These are phyloP conservation scores for Bombus huntii DNA, from an alignment of 1,140 invertebrate genomes.

Conservation along the genomic window DNA sequence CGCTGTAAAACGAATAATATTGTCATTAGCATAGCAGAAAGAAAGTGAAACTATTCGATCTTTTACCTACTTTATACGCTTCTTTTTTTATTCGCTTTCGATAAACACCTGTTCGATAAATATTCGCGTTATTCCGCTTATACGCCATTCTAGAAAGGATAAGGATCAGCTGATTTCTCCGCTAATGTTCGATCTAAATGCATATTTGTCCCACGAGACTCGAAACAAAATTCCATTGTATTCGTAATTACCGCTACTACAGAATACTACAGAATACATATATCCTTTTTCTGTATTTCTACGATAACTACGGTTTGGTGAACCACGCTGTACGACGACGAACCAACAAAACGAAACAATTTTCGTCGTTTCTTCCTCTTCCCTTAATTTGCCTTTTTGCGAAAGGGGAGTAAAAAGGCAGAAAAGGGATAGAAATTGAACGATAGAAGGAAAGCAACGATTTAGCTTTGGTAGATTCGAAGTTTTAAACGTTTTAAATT, in stretches of 20 bases:
- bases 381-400: not conserved
- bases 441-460: not conserved
- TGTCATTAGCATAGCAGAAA: not conserved
- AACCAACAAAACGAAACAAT: not conserved
- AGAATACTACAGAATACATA: not conserved
- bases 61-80: conserved; percentile 11
- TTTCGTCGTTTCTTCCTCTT: no score
- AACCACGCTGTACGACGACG: not conserved
- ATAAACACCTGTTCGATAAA: conserved; percentile 14
- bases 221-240: conserved; percentile 41
- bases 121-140: conserved; percentile 12
- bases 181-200: conserved; percentile 60
- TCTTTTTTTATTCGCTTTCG: conserved; percentile 9
- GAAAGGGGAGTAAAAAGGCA: not conserved
- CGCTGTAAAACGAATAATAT: not conserved
- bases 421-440: not conserved
- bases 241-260: not conserved
- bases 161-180: conserved; percentile 59
- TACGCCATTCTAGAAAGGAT: conserved; percentile 29
- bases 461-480: no score
- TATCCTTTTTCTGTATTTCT: not conserved
- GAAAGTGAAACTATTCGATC: not conserved
- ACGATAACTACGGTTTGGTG: not conserved
- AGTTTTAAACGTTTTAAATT: not conserved
- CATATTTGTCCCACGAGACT: conserved; percentile 48